These are phyloP conservation scores for Gobiocypris rarus DNA, from an alignment of 2,113 vertebrate species.

Conservation along the genomic window DNA sequence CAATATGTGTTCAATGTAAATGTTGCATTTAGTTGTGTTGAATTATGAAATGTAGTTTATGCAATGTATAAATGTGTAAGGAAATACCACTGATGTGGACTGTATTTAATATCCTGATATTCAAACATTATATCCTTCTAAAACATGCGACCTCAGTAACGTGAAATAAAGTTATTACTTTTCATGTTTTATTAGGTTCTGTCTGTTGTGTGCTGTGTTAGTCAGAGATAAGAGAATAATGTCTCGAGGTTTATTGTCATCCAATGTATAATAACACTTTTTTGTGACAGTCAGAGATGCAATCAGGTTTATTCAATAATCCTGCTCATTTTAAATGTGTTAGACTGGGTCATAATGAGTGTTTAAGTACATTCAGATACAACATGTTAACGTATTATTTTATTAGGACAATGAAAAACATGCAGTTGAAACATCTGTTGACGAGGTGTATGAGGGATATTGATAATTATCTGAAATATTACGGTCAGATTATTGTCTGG, in stretches of 20 bases:
- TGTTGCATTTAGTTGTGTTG: background rate
- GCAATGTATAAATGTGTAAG: background rate
- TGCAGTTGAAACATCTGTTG: background rate
- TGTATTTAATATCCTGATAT: background rate
- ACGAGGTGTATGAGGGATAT: background rate
- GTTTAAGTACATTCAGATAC: background rate
- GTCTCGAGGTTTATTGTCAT: background rate
- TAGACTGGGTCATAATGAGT: background rate
- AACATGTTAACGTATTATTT: background rate
- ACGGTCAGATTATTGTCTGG: background rate
- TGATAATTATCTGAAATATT: background rate
- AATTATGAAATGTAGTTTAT: background rate
- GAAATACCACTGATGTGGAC: background rate
- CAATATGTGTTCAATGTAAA: background rate
- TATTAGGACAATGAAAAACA: background rate
- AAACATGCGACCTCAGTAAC: background rate
- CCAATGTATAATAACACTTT: background rate
- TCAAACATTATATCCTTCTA: background rate
- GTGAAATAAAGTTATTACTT: background rate
- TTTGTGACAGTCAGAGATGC: background rate
- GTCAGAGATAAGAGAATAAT: background rate
- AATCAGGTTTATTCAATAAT: background rate
- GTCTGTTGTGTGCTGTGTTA: background rate
- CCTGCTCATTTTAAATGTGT: background rate
- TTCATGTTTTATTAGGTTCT: background rate